Base-by-base conservation (phyloP, 2,113 vertebrate species). In the Nyctibius bracteatus region DNA sequence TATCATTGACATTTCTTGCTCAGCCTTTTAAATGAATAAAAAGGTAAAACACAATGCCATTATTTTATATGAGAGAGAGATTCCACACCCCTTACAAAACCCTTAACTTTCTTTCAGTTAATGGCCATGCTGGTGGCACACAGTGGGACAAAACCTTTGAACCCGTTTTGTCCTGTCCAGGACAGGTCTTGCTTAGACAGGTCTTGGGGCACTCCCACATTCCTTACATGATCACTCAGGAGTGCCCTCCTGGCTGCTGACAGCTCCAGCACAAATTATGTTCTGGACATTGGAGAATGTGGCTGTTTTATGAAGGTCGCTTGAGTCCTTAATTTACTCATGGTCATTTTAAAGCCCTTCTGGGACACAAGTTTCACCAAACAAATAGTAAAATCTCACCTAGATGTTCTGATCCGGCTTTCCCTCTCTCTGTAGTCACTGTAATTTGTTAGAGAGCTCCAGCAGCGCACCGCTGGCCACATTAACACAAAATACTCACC, bases 401-500 rank as follows among this genome's bases (percentile, higher is more conserved):
- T 8, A 44, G 13, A 31, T 65, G 23, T 47, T 81, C 57, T 70
- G 54, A 74, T 58, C 30, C 0, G 0, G 35, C 43, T 58, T 78
- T n/a, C 44, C 74, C 81, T 82, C 81, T 88, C 92, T 59, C 52
- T 2, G 0, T 5, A 5, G 46, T 72, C 63, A 22, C 33, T 21
- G 17, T 8, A 14, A 75, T 43, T 78, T 44, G 51, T 68, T 33
- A 72, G 75, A 77, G 46, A 80, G 46, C 54, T 94, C 81, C 89
- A 72, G 55, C 54, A 83, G 37, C 27, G 6, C 33, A 8, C 35
- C 2, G 4, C 6, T 27, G 74, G 67, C 51, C 49, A 47, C 70
- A 20, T 84, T 65, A 92, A 86, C 75, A 92, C 51, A 96, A 83
- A 80, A 91, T 74, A 98, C 99, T 98, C 97, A 99, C 99, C 99